A percentile compares a stretch with the other conserved stretches of the same genome.
Evolutionary conservation across 2,113 vertebrate species (phyloP).

Genomic region (Jacana jacana): DNA sequence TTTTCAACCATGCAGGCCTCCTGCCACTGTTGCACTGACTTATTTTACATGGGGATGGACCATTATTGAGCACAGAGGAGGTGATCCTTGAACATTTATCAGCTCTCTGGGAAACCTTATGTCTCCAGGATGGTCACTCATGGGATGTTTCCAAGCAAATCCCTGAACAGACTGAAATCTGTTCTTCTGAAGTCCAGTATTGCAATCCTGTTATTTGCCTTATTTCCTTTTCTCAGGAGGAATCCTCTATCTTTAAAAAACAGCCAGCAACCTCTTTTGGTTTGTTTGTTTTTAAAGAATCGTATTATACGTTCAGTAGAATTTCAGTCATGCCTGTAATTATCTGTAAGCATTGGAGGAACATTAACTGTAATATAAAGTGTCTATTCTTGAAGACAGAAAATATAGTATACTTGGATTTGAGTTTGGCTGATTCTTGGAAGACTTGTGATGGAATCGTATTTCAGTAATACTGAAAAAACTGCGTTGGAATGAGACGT

Average conservation of each 20-base stretch:
- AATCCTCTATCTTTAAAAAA: background rate
- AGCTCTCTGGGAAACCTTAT: background rate
- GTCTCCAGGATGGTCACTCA: background rate
- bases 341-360: background rate
- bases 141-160: background rate
- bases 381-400: background rate
- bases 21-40: background rate
- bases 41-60: background rate
- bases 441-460: background rate
- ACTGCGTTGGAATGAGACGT: background rate
- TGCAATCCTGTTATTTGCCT: background rate
- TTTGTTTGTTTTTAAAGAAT: background rate
- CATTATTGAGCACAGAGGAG: background rate
- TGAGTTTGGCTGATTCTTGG: background rate
- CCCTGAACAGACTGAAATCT: background rate
- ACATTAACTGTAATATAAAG: background rate
- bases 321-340: background rate
- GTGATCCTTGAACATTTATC: background rate
- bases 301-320: background rate
- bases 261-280: background rate
- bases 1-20: background rate
- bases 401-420: background rate
- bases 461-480: background rate
- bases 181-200: background rate
- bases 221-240: background rate